Base-by-base conservation (phyloP, 1,140 invertebrate genomes). In the Alviniconcha marisindica region DNA sequence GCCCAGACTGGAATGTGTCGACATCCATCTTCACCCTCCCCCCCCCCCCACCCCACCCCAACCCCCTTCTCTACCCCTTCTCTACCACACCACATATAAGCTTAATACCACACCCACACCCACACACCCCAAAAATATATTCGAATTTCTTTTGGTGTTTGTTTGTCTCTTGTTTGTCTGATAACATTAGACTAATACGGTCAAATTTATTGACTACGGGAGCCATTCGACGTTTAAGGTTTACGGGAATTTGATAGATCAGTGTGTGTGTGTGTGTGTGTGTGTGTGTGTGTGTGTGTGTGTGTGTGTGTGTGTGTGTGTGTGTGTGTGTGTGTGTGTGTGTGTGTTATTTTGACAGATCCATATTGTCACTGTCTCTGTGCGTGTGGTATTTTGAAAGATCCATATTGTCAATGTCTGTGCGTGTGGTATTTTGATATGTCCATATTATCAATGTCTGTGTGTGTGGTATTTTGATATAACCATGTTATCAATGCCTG, bases 311-410 rank as follows among this genome's bases (percentile, higher is more conserved):
- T 77, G 14, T 77, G 24, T 76, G 33, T 77, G 51, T 48, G 36
- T 69, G 66, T 69, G 36, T 69, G n/a, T 69, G 33, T 40, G 10
- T 36, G 42, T 76, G n/a, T 36, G 42, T 76, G 24, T 76, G 73
- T 76, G 10, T 76, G 24, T 36, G 28, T 51, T 7, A 10, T 3
- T 5, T 3, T 4, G 10, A 60, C 3, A 60, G 56, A 60, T 60
- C 7, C 24, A 60, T 60, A 60, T 24, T 12, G 48, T 51, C 7
- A 10, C 48, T 51, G 48, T 10, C 18, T 10, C 18, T 18, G 18
- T 51, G 7, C 18, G 18, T 10, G 7, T 18, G 7, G 7, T 18
- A 51, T 51, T 51, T 51, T 51, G 7, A 10, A 10, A 10, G 7
- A 7, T 10, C 18, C 48, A 51, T 51, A 51, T 51, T 51, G 48